Conservation (phyloP, 2,888 invertebrate genomes). For the Ectemnius continuus region DNA sequence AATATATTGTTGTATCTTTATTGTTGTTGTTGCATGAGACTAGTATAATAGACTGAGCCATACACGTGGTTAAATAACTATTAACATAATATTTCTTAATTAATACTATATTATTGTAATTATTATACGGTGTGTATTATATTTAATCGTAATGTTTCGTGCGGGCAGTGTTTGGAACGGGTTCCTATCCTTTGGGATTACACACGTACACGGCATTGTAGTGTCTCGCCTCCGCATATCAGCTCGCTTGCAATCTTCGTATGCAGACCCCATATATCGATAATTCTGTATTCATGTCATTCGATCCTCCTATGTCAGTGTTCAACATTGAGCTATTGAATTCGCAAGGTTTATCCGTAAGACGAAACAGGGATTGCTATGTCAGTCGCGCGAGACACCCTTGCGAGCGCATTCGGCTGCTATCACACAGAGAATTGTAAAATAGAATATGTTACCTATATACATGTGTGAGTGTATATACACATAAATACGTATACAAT, state of each 20-base stretch:
- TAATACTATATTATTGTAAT: conserved; percentile 73
- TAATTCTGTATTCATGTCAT: background rate
- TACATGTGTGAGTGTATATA: background rate
- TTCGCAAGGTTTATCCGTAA: background rate
- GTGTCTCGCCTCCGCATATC: conserved; percentile 5
- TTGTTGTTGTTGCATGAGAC: conserved; percentile 76
- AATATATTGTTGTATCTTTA: conserved; percentile 76
- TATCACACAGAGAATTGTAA: conserved; percentile 14
- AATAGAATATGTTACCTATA: conserved; percentile 18
- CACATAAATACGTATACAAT: conserved; percentile 8
- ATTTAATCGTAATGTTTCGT: conserved; percentile 73
- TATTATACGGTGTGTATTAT: conserved; percentile 74
- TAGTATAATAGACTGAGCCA: conserved; percentile 76
- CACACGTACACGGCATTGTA: background rate
- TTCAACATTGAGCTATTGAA: background rate
- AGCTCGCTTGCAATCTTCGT: background rate
- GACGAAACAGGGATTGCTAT: background rate
- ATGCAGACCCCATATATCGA: background rate
- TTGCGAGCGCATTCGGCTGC: background rate
- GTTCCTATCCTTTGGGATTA: conserved; percentile 66
- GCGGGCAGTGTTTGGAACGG: conserved; percentile 70
- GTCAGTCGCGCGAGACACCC: background rate
- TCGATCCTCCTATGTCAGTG: background rate
- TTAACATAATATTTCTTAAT: conserved; percentile 74
- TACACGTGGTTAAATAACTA: conserved; percentile 72